A percentile compares a stretch with the other conserved stretches of the same genome.
These are phyloP conservation scores for Drosophila prostipennis DNA, from an alignment of 2,888 invertebrate genomes.

Conservation along the genomic window DNA sequence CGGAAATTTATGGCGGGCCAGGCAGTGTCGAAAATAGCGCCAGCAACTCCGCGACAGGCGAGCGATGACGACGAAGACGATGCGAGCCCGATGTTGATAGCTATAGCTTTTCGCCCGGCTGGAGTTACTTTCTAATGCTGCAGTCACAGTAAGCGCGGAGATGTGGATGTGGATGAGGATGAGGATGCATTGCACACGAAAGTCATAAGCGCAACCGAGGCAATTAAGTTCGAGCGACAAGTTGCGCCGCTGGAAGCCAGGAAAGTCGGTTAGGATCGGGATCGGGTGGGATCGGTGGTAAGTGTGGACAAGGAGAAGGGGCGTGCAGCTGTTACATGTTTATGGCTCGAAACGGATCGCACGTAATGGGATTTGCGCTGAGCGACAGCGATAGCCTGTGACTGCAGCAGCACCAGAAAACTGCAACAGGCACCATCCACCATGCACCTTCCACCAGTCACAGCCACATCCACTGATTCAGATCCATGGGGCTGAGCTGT, in stretches of 20 bases:
- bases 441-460: neutral
- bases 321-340: slow-evolving; percentile 75
- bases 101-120: slow-evolving; percentile 57
- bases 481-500: slow-evolving; percentile 7
- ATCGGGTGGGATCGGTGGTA: slow-evolving; percentile 24
- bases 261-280: slow-evolving; percentile 41
- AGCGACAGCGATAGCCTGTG: slow-evolving; percentile 76
- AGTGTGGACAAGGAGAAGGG: slow-evolving; percentile 4
- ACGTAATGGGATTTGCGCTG: slow-evolving; percentile 79
- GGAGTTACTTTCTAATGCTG: slow-evolving; percentile 75
- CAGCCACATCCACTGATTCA: slow-evolving; percentile 11
- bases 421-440: slow-evolving; percentile 18
- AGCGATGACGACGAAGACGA: slow-evolving; percentile 55
- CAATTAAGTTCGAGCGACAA: slow-evolving; percentile 80
- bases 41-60: slow-evolving; percentile 49
- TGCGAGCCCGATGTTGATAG: slow-evolving; percentile 67
- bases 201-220: slow-evolving; percentile 78
- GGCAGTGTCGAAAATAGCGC: slow-evolving; percentile 79
- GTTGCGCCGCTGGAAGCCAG: slow-evolving; percentile 78
- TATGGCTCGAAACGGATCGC: slow-evolving; percentile 80
- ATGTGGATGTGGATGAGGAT: slow-evolving; percentile 41
- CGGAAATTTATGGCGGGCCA: slow-evolving; percentile 76
- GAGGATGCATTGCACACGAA: slow-evolving; percentile 79
- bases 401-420: slow-evolving; percentile 26
- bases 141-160: slow-evolving; percentile 28